Evolutionary conservation across 2,888 invertebrate genomes (phyloP), one percentile per base, ranked within the genome.

Genomic region (Cantharis flavilabris): DNA sequence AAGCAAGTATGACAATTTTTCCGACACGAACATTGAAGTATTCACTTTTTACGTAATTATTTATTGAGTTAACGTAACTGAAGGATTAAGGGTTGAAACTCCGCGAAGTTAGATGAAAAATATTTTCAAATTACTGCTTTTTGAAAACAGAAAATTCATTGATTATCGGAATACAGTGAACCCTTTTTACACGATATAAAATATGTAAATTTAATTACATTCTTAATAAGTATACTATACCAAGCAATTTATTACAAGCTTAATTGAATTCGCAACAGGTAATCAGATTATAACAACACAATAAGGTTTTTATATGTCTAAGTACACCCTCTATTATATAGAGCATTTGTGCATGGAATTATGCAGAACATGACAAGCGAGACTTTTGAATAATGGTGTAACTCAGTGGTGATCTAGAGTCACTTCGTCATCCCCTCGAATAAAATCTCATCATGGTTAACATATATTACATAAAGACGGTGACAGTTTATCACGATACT

Each of bases 311-410:
- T 76, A 23, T 69, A 28, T 20, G 65, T 49, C 62, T 62, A 64
- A 70, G 23, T 28, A 16, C 65, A 67, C 65, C 70, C 71, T 71
- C 70, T 69, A 62, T 73, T n/a, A 67, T 69, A 71, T 33, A 49
- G 26, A 73, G 33, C 62, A 33, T 73, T 71, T 64, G 69, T 64
- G 71, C 49, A 71, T 69, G 13, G 63, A 77, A 77, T 77, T 77
- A 77, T 77, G 77, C 77, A 75, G 77, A 77, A 77, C 77, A 77
- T 77, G 77, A 72, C 77, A 72, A 64, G 71, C 73, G 69, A 72
- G 49, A 69, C 77, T 75, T 71, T 75, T 77, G 77, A 77, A 72
- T 77, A 72, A 77, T 77, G 71, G 74, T 71, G 69, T 30, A 76
- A 76, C 70, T 71, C 67, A 26, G 62, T 71, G 62, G 73, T 73